Evolutionary conservation across 2,113 vertebrate genomes (phyloP).

Genomic region (Myotis lucifugus): DNA sequence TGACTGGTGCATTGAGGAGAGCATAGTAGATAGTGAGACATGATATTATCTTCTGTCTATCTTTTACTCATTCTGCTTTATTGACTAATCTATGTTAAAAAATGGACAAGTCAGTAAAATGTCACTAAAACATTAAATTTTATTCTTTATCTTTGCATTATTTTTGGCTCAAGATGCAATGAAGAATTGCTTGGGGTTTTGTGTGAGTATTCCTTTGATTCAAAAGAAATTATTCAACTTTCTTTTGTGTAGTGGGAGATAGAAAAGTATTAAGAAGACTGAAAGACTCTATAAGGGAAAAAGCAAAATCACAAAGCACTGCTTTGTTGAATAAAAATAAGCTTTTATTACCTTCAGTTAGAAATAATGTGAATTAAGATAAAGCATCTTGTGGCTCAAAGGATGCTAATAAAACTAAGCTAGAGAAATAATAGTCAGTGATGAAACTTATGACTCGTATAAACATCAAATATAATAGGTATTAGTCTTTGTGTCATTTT

Average conservation of each 20-base stretch:
- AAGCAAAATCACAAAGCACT: constrained; percentile 40
- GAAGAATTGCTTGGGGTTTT: constrained; percentile 6
- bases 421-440: constrained; percentile 61
- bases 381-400: constrained; percentile 34
- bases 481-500: constrained; percentile 52
- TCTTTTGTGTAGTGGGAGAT: not conserved
- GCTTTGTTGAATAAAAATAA: constrained; percentile 52
- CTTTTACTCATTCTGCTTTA: constrained; percentile 35
- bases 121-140: not conserved
- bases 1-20: not conserved
- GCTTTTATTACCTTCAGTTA: constrained; percentile 44
- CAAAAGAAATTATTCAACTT: constrained; percentile 38
- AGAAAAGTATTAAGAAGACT: constrained; percentile 1
- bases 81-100: not conserved
- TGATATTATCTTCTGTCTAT: not conserved
- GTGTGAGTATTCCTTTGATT: constrained; percentile 33
- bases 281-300: constrained; percentile 21
- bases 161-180: constrained; percentile 30
- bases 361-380: constrained; percentile 51
- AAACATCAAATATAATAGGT: constrained; percentile 57
- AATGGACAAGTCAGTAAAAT: constrained; percentile 4
- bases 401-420: constrained; percentile 44
- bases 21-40: not conserved
- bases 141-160: constrained; percentile 10
- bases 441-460: constrained; percentile 53